These are phyloP conservation scores for Phaedon cochleariae DNA, from an alignment of 2,888 invertebrate species.

Conservation along the genomic window DNA sequence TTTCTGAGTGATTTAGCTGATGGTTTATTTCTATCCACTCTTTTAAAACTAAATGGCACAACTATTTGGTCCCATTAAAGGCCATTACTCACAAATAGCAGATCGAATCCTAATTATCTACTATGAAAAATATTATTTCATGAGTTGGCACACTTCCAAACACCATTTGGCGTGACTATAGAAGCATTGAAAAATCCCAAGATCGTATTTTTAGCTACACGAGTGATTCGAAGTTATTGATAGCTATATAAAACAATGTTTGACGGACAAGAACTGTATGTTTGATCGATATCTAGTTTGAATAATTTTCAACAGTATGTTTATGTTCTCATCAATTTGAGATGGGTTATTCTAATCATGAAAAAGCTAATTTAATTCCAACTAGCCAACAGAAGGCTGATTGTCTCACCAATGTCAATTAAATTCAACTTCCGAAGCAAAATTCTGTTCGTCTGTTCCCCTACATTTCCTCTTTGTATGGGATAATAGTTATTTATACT, in stretches of 20 bases:
- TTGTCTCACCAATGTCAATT: too few species aligned
- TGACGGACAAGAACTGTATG: neutral
- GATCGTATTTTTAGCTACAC: conserved; percentile 25
- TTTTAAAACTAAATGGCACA: too few species aligned
- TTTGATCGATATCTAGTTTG: conserved; percentile 1
- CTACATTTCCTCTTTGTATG: too few species aligned
- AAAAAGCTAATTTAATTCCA: too few species aligned
- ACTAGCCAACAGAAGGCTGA: too few species aligned
- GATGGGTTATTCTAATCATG: neutral
- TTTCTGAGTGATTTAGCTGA: too few species aligned
- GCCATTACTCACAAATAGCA: neutral
- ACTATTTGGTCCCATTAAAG: neutral
- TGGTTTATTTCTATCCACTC: too few species aligned
- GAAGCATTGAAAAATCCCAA: conserved; percentile 21
- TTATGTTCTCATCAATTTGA: neutral
- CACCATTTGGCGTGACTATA: conserved; percentile 23
- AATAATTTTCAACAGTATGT: neutral
- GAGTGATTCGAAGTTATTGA: conserved; percentile 22
- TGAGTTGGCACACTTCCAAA: conserved; percentile 29
- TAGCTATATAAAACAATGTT: neutral
- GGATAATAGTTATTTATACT: too few species aligned
- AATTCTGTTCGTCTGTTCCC: too few species aligned
- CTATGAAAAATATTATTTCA: neutral
- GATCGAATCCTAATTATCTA: neutral
- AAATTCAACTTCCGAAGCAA: too few species aligned